These are phyloP conservation scores for Rhinella marina DNA, from an alignment of 2,797 vertebrate genomes.

Conservation along the genomic window DNA sequence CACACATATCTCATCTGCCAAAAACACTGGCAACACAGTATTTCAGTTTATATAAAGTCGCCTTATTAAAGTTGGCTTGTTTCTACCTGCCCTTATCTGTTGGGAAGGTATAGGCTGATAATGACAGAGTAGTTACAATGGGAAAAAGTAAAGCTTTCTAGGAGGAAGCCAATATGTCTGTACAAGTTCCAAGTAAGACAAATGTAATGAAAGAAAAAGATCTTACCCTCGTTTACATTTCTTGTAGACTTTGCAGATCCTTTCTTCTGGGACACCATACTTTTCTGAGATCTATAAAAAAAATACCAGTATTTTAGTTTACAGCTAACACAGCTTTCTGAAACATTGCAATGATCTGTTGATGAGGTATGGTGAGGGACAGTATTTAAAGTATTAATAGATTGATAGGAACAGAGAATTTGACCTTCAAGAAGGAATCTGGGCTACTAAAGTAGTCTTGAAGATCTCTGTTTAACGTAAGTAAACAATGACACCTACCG, in stretches of 20 bases:
- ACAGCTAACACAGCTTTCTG: not conserved
- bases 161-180: slow-evolving; percentile 3
- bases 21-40: slow-evolving; percentile 5
- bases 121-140: not conserved
- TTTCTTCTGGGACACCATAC: slow-evolving; percentile 90
- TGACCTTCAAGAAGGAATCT: not conserved
- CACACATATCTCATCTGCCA: slow-evolving; percentile 14
- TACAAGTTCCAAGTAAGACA: not conserved
- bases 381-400: not conserved
- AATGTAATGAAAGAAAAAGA: not conserved
- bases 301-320: not conserved
- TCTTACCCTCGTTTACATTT: slow-evolving; percentile 98
- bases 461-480: not conserved
- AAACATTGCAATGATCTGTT: not conserved
- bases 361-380: not conserved
- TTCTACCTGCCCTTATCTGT: slow-evolving; percentile 20
- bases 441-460: not conserved
- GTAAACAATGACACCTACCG: slow-evolving; percentile 77
- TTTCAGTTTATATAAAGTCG: slow-evolving; percentile 31
- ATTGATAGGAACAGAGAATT: not conserved
- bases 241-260: slow-evolving; percentile 97
- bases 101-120: not conserved
- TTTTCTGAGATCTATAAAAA: slow-evolving; percentile 92
- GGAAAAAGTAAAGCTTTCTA: not conserved
- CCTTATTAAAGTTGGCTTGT: not conserved